phyloP scores from a whole-genome alignment of 2,113 vertebrate genomes.

The Paracanthobrama guichenoti region DNA sequence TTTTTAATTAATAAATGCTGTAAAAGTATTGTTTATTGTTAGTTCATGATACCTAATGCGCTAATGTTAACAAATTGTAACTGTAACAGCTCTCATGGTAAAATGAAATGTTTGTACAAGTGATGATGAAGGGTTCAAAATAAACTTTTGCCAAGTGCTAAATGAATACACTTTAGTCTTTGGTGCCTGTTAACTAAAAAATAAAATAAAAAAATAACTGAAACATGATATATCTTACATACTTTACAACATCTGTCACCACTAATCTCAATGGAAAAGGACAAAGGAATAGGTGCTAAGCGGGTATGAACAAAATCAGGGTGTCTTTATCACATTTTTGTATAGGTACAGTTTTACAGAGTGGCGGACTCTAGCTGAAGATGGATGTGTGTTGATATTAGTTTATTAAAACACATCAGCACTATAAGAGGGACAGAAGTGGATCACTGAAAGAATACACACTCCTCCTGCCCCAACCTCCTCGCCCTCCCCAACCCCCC shows the following conservation, averaged over 20 bases:
- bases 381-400: constrained; percentile 48
- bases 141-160: background rate
- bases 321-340: background rate
- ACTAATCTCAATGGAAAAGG: constrained; percentile 12
- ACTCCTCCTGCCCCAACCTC: constrained; percentile 50
- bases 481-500: constrained; percentile 42
- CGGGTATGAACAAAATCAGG: background rate
- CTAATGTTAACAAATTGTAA: background rate
- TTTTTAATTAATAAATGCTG: background rate
- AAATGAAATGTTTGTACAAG: too few relatives aligned
- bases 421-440: constrained; percentile 58
- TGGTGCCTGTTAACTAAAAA: background rate
- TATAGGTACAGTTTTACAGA: background rate
- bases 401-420: constrained; percentile 65
- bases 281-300: background rate
- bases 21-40: background rate
- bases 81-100: too few relatives aligned
- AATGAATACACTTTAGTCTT: background rate
- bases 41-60: background rate
- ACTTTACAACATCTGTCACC: background rate
- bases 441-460: constrained; percentile 60
- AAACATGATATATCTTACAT: background rate
- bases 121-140: background rate
- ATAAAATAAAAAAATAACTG: too few relatives aligned
- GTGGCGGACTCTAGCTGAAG: background rate